Evolutionary conservation across 1,140 invertebrate species (phyloP).

Genomic region (Sminthurinus signatus): DNA sequence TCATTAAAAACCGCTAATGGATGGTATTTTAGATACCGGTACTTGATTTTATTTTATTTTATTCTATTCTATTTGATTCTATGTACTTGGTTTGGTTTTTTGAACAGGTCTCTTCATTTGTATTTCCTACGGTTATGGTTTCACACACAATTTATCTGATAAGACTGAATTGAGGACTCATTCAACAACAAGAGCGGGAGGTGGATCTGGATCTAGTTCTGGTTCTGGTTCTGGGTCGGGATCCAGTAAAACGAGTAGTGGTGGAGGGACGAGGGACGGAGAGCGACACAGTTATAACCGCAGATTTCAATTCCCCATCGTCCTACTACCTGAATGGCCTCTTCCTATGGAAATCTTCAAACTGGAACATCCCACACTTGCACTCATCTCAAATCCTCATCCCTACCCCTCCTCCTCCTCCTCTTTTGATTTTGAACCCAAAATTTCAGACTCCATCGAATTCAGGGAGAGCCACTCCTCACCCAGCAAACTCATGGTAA

Average conservation of each 20-base stretch:
- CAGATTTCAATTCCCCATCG: constrained; percentile 20
- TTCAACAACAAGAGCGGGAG: too few species aligned
- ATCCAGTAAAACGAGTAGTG: too few species aligned
- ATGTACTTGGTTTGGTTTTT: not conserved
- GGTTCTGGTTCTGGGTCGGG: not conserved
- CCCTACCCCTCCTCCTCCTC: constrained; percentile 23
- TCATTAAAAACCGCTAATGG: not conserved
- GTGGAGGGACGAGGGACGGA: not conserved
- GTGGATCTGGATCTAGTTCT: too few species aligned
- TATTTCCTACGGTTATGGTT: constrained; percentile 44
- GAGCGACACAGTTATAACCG: not conserved
- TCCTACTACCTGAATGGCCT: constrained; percentile 39
- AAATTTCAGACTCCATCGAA: constrained; percentile 30
- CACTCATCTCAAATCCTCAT: constrained; percentile 33
- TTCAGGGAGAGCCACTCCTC: constrained; percentile 9
- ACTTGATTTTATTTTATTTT: not conserved
- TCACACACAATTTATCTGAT: constrained; percentile 36
- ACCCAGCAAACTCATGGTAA: constrained; percentile 33
- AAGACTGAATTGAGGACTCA: constrained; percentile 32
- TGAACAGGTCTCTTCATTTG: constrained; percentile 39
- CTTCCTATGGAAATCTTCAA: constrained; percentile 36
- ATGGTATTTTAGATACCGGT: not conserved
- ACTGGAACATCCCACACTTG: constrained; percentile 30
- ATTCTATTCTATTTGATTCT: not conserved
- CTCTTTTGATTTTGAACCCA: constrained; percentile 31